Evolutionary conservation across 2,797 vertebrate species (phyloP).

Genomic region (Sorex maritimensis): DNA sequence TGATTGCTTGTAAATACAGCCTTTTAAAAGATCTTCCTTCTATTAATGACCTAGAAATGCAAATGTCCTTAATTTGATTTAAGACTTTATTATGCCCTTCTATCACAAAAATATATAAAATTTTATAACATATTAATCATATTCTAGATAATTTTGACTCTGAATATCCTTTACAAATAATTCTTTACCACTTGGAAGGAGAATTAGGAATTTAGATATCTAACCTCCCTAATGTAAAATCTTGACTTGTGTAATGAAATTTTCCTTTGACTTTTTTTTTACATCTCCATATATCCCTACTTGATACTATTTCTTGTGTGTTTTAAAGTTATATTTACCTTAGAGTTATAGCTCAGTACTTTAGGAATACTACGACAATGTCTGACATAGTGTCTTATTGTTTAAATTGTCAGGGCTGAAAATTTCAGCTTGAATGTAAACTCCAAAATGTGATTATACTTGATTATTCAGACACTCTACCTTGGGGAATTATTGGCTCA

Average conservation of each 20-base stretch:
- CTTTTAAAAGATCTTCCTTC: neutral
- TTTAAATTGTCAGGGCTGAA: neutral
- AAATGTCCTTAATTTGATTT: neutral
- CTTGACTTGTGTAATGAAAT: neutral
- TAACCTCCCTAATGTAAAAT: neutral
- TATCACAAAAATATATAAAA: neutral
- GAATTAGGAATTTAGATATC: neutral
- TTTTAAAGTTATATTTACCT: neutral
- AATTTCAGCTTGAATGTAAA: neutral
- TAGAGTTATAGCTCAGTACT: neutral
- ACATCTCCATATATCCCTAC: accelerated
- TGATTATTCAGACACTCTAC: neutral
- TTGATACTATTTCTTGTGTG: neutral
- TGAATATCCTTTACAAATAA: neutral
- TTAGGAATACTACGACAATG: neutral
- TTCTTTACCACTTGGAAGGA: neutral
- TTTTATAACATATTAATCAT: neutral
- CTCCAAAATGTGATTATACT: neutral
- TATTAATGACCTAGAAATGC: neutral
- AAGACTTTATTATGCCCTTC: neutral
- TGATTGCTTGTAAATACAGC: neutral
- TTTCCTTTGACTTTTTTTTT: neutral
- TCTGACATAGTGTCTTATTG: neutral
- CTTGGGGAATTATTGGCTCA: neutral
- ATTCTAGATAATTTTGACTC: neutral